Percentiles rank a stretch among this genome's conserved stretches.
These are phyloP conservation scores for Plumapathes pennacea DNA, from an alignment of 92 coral and sea anemone species.

Conservation along the genomic window DNA sequence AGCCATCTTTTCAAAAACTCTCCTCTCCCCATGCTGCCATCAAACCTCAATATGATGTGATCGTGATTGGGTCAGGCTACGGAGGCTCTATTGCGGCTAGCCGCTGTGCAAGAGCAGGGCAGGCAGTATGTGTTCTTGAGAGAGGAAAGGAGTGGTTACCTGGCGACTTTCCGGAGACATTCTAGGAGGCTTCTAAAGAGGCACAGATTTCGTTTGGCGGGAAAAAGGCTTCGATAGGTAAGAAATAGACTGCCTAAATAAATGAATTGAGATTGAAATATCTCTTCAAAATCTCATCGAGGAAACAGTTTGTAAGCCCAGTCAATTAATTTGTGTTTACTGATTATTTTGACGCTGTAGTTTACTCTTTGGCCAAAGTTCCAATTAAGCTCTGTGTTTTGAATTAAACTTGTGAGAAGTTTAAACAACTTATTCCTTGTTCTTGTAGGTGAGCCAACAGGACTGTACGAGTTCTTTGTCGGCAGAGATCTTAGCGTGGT, in stretches of 20 bases:
- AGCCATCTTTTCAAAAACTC: conserved; percentile 22
- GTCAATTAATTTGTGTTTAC: too few species aligned
- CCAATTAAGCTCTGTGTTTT: too few species aligned
- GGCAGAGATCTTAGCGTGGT: conserved; percentile 33
- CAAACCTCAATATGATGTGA: conserved; percentile 59
- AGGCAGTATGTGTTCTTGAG: conserved; percentile 50
- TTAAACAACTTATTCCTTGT: too few species aligned
- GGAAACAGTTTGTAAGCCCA: too few species aligned
- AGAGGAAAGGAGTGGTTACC: conserved; percentile 73
- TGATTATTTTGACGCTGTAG: too few species aligned
- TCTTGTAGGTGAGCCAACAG: conserved; percentile 15
- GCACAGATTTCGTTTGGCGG: conserved; percentile 46
- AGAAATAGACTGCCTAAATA: too few species aligned
- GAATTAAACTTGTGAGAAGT: too few species aligned
- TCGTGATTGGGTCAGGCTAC: conserved; percentile 64
- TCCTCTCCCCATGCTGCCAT: conserved; percentile 29
- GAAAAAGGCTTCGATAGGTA: conserved; percentile 23
- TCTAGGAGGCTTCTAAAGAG: conserved; percentile 31
- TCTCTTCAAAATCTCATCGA: too few species aligned
- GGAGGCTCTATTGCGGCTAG: conserved; percentile 70
- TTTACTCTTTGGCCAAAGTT: too few species aligned
- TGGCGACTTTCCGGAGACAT: conserved; percentile 60
- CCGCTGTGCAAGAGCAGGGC: conserved; percentile 62
- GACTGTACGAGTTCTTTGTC: conserved; percentile 32
- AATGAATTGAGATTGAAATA: too few species aligned